Conservation (phyloP, 2,113 vertebrate species). For the Rhabdornis inornatus region DNA sequence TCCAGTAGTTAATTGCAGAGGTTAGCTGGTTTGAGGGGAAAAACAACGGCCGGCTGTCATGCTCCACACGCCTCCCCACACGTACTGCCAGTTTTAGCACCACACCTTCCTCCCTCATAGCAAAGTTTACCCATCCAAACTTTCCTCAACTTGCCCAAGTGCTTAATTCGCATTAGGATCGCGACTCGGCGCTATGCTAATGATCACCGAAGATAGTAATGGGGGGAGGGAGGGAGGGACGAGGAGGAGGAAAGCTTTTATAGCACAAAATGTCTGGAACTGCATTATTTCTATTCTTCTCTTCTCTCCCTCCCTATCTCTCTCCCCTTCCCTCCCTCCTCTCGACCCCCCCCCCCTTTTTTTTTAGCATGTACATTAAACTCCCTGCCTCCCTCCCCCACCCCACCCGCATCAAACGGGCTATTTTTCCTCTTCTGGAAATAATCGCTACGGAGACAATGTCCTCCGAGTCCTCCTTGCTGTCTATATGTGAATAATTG, state of each 20-base stretch:
- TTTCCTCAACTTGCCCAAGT: conserved; percentile 71
- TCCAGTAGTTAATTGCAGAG: conserved; percentile 34
- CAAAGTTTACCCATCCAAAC: conserved; percentile 68
- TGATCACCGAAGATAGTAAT: conserved; percentile 42
- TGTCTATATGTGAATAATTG: conserved; percentile 18
- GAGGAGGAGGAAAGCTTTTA: conserved; percentile 53
- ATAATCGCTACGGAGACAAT: neutral
- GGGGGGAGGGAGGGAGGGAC: neutral
- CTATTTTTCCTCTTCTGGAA: conserved; percentile 10
- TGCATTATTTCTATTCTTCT: conserved; percentile 55
- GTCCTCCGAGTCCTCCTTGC: conserved; percentile 13
- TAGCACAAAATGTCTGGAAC: conserved; percentile 62
- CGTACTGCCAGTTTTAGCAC: conserved; percentile 21
- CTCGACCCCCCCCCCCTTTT: neutral
- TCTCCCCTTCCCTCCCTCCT: neutral
- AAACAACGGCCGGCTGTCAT: conserved; percentile 39
- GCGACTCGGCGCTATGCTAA: conserved; percentile 51
- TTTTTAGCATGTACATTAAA: neutral
- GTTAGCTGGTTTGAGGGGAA: conserved; percentile 2
- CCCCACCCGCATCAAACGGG: neutral
- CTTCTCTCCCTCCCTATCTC: neutral
- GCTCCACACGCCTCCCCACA: conserved; percentile 32
- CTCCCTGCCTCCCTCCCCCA: neutral
- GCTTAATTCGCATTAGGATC: conserved; percentile 54
- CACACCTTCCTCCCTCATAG: conserved; percentile 34